Evolutionary conservation across 2,888 invertebrate genomes (phyloP), one percentile per base, ranked within the genome.

Genomic region (Drosophila anomalata): DNA sequence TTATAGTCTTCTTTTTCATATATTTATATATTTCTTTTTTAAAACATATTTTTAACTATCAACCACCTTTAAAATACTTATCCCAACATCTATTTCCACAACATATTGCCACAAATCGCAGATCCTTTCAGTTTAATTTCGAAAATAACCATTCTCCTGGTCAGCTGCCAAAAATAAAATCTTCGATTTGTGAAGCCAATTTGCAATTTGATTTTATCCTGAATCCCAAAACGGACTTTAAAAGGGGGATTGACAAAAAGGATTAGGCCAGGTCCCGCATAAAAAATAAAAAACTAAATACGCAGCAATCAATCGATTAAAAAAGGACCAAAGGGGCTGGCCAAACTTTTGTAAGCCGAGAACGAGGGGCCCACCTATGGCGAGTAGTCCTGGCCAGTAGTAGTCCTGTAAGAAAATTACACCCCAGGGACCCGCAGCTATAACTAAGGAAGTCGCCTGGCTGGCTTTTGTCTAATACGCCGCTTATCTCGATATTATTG

Each of bases 401-500:
- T 65, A 9, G 53, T 65, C 67, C 67, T 66, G 54, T 54, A 8
- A 14, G 39, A 8, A 31, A 77, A 83, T 66, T 42, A 77, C 72
- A 57, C 87, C 75, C 82, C 72, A 46, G 76, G 87, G 81, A 78
- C 65, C 48, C 54, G 55, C 59, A 48, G 55, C 11, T 41, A 36
- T 7, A 20, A 22, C 41, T 24, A 48, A 69, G 53, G 71, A 59
- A 48, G 75, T 88, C 79, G 79, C 79, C 71, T 69, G 65, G 67
- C 61, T 73, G 60, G 55, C 65, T 67, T 59, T 62, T 73, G 81
- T 62, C 61, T 75, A 87, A 78, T 78, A 73, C 73, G 73, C 42
- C 67, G 86, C 87, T 86, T 88, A 84, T 85, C 84, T 86, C 61
- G 84, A 85, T 85, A 88, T 83, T 80, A 83, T 78, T 78, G 83